Evolutionary conservation across 1,140 invertebrate genomes (phyloP).

Genomic region (Bombus haemorrhoidalis): DNA sequence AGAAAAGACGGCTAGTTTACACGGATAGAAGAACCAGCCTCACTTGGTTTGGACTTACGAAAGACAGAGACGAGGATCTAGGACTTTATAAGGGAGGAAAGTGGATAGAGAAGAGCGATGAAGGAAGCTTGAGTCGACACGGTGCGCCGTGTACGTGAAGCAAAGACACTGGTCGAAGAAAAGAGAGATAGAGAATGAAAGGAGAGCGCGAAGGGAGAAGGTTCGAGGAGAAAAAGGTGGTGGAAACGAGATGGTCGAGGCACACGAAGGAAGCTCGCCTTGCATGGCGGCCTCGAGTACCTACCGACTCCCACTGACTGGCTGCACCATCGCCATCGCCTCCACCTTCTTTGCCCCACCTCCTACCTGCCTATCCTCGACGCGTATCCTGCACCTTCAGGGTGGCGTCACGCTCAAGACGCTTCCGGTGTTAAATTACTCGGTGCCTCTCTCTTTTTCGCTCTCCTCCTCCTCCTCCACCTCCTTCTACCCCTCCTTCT

Average conservation of each 20-base stretch:
- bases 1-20: not conserved
- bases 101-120: conserved; percentile 23
- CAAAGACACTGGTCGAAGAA: not conserved
- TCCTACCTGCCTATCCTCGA: conserved; percentile 71
- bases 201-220: conserved; percentile 25
- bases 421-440: conserved; percentile 83
- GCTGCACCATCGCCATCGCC: conserved; percentile 73
- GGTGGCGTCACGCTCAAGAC: conserved; percentile 83
- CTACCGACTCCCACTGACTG: conserved; percentile 69
- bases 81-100: not conserved
- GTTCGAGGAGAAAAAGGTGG: not conserved
- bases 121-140: conserved; percentile 26
- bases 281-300: conserved; percentile 77
- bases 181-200: conserved; percentile 23
- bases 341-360: conserved; percentile 71
- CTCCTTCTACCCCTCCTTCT: conserved; percentile 23
- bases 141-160: not conserved
- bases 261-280: conserved; percentile 71
- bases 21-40: not conserved
- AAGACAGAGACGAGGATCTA: not conserved
- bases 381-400: conserved; percentile 82
- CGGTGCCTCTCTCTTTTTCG: conserved; percentile 66
- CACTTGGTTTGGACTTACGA: not conserved
- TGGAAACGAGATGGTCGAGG: conserved; percentile 49
- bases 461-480: conserved; percentile 33